phyloP scores from a whole-genome alignment of 2,113 vertebrate species.

The Xiphophorus couchianus region DNA sequence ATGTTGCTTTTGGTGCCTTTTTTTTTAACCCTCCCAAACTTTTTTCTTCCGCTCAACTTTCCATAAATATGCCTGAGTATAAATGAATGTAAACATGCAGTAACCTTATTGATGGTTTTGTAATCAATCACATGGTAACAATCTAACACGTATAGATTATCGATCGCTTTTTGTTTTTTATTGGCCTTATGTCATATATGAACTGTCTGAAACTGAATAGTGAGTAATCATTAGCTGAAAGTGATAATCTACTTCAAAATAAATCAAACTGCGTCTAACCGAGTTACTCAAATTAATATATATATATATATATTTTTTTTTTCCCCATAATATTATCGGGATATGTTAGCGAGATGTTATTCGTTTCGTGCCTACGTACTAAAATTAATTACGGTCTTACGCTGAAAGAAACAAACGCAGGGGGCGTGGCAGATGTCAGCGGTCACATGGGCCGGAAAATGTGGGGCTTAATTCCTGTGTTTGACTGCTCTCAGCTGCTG shows the following conservation, averaged over 20 bases:
- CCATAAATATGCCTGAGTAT: not conserved
- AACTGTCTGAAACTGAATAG: not conserved
- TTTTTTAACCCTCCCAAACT: not conserved
- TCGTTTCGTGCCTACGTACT: not conserved
- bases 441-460: constrained; percentile 77
- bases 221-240: not conserved
- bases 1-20: not conserved
- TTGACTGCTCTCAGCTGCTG: constrained; percentile 64
- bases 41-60: not conserved
- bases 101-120: no score
- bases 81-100: not conserved
- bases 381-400: not conserved
- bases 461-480: constrained; percentile 67
- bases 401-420: not conserved
- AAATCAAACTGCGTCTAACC: not conserved
- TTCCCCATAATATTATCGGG: no score
- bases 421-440: constrained; percentile 59
- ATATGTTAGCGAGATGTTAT: not conserved
- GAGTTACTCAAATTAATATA: no score
- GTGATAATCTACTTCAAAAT: not conserved
- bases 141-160: no score
- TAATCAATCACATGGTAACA: no score
- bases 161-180: no score
- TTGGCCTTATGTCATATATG: no score
- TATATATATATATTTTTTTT: no score